Percentiles rank a stretch among this genome's conserved stretches.
These are phyloP conservation scores for Acridotheres tristis DNA, from an alignment of 2,797 vertebrate species.

Conservation along the genomic window DNA sequence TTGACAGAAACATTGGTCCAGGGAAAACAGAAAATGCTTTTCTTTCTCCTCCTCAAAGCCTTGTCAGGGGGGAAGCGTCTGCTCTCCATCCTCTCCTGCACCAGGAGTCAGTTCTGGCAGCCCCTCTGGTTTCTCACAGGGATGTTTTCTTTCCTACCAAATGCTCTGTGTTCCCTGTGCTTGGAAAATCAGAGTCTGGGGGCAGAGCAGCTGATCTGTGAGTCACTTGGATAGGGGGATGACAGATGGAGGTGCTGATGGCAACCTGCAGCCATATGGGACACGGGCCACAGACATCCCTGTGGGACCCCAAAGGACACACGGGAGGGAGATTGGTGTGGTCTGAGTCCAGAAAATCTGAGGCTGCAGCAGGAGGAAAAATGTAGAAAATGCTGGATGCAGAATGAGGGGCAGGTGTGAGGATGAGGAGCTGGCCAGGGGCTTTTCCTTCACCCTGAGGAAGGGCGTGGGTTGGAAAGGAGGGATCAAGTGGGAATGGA, in stretches of 20 bases:
- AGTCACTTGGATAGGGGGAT: neutral
- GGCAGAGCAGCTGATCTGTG: neutral
- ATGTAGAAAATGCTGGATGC: neutral
- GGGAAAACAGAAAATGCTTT: neutral
- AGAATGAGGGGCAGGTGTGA: neutral
- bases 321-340: rapidly evolving
- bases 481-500: neutral
- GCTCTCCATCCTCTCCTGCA: neutral
- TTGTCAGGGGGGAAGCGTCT: neutral
- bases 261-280: rapidly evolving
- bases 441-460: neutral
- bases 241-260: neutral
- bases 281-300: neutral
- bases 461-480: neutral
- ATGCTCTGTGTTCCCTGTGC: neutral
- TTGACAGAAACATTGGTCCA: neutral
- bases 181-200: neutral
- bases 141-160: neutral
- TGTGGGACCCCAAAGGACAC: neutral
- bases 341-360: neutral
- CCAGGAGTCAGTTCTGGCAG: neutral
- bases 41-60: neutral
- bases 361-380: neutral
- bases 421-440: neutral
- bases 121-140: neutral